A percentile compares a stretch with the other conserved stretches of the same genome.
Conservation (phyloP, 2,888 invertebrate genomes). For the Homarus gammarus region DNA sequence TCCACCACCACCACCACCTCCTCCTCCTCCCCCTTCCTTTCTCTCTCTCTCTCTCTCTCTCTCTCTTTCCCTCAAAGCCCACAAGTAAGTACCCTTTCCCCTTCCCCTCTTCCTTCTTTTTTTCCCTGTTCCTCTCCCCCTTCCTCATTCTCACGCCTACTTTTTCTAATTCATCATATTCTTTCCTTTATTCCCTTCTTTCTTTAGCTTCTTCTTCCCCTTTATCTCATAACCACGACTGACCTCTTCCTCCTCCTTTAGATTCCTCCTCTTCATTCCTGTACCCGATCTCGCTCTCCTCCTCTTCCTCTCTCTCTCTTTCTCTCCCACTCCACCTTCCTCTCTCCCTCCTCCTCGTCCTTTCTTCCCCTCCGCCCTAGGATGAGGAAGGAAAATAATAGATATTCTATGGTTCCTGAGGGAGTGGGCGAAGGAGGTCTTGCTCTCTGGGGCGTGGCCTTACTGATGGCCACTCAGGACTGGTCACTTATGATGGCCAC, state of each 20-base stretch:
- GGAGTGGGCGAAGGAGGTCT: background rate
- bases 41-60: conserved; percentile 8
- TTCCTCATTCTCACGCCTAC: too few relatives aligned
- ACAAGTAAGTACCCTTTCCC: background rate
- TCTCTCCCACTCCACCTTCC: background rate
- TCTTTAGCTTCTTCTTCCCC: too few relatives aligned
- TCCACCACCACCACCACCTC: background rate
- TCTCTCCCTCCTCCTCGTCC: background rate
- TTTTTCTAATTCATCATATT: too few relatives aligned
- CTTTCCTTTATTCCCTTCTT: too few relatives aligned
- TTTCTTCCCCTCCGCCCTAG: background rate
- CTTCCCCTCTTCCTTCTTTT: background rate
- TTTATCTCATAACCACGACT: too few relatives aligned
- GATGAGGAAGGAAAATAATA: conserved; percentile 26
- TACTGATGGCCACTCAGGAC: background rate
- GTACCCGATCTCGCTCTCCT: background rate
- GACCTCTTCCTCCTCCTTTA: background rate
- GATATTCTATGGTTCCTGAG: conserved; percentile 35
- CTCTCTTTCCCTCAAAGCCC: background rate
- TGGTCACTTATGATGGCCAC: too few relatives aligned
- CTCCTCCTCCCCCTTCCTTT: too few relatives aligned
- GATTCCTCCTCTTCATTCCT: background rate
- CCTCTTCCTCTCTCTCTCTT: conserved; percentile 3
- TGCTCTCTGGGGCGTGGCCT: background rate
- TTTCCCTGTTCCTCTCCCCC: background rate